Evolutionary conservation across 2,888 invertebrate species (phyloP).

Genomic region (Eupeodes luniger): DNA sequence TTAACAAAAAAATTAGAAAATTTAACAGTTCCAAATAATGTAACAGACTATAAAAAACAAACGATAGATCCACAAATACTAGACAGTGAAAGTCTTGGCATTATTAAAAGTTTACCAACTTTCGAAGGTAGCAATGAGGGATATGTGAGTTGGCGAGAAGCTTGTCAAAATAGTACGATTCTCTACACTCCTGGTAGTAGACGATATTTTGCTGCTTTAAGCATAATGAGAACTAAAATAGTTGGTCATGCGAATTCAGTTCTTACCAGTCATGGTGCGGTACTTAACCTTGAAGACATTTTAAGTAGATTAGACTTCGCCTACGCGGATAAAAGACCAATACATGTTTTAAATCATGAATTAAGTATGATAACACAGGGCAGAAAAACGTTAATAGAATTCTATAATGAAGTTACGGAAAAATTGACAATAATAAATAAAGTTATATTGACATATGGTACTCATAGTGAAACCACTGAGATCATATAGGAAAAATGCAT

Average conservation of each 20-base stretch:
- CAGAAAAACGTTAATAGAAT: background rate
- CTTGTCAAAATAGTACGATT: constrained; percentile 17
- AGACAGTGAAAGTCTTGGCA: constrained; percentile 3
- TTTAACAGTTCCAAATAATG: constrained; percentile 12
- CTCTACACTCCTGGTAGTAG: constrained; percentile 2
- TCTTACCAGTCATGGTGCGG: constrained; percentile 11
- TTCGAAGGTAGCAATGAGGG: background rate
- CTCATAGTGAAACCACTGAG: too few relatives aligned
- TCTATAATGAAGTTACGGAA: background rate
- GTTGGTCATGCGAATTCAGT: constrained; percentile 9
- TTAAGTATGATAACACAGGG: too few relatives aligned
- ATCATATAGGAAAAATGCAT: background rate
- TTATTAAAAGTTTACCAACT: constrained; percentile 1
- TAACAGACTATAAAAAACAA: constrained; percentile 12
- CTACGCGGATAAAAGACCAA: too few relatives aligned
- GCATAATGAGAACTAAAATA: constrained; percentile 8
- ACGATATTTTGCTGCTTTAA: constrained; percentile 16
- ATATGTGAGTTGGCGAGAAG: background rate
- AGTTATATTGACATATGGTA: background rate
- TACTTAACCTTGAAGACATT: constrained; percentile 10
- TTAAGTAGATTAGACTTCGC: constrained; percentile 11
- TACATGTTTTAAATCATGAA: too few relatives aligned
- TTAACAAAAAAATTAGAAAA: constrained; percentile 14
- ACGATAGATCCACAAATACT: constrained; percentile 3
- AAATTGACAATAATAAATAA: constrained; percentile 5